Percentiles rank a stretch among this genome's conserved stretches.
Conservation (phyloP, 1,140 invertebrate species). For the Drosophila albomicans region DNA sequence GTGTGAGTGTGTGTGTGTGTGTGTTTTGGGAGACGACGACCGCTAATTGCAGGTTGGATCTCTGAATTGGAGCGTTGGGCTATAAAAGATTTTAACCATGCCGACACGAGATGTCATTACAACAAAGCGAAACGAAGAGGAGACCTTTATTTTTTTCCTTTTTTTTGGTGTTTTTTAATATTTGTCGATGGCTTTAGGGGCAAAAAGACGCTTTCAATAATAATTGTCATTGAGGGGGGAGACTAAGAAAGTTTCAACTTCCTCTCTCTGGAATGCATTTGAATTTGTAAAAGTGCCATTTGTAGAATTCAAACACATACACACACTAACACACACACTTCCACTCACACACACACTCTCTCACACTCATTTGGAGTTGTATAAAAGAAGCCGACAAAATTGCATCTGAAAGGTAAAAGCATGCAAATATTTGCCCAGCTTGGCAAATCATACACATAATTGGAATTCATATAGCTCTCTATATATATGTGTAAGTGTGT, state of each 20-base stretch:
- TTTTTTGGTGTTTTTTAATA: neutral
- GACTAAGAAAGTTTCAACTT: constrained; percentile 26
- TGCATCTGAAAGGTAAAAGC: constrained; percentile 74
- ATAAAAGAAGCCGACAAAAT: constrained; percentile 71
- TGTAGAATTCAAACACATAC: constrained; percentile 2
- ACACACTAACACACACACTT: neutral
- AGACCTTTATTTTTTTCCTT: constrained; percentile 15
- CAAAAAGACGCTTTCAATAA: neutral
- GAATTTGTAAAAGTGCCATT: neutral
- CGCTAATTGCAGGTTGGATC: constrained; percentile 62
- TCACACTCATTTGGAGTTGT: neutral
- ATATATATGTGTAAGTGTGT: constrained; percentile 15
- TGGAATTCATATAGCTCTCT: constrained; percentile 59
- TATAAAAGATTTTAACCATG: constrained; percentile 46
- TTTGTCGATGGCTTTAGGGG: constrained; percentile 9
- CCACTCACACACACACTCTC: neutral
- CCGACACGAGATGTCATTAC: constrained; percentile 60
- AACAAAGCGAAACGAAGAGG: neutral
- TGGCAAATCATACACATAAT: constrained; percentile 80
- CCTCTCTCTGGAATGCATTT: constrained; percentile 7
- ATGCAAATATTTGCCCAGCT: constrained; percentile 76
- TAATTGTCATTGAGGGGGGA: constrained; percentile 10
- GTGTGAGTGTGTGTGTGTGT: neutral
- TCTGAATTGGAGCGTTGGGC: constrained; percentile 38
- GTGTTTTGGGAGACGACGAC: neutral